Evolutionary conservation across 2,888 invertebrate species (phyloP).

Genomic region (Synanthedon andrenaeformis): DNA sequence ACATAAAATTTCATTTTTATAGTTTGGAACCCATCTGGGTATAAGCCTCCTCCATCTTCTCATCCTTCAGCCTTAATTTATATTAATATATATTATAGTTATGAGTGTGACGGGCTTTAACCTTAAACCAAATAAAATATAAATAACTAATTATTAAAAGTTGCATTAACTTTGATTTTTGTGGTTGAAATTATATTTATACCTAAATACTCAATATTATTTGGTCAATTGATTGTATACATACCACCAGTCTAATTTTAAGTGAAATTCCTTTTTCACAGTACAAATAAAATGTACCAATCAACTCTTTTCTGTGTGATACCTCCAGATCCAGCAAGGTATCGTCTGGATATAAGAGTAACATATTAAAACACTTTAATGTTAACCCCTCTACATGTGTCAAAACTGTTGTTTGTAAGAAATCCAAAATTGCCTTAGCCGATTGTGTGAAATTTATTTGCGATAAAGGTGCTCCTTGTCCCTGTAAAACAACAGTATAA

Average conservation of each 20-base stretch:
- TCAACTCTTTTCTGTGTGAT: constrained; percentile 19
- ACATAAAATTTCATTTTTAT: too few relatives aligned
- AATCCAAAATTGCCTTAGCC: not conserved
- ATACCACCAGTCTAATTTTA: not conserved
- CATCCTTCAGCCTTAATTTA: too few relatives aligned
- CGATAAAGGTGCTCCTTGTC: constrained; percentile 11
- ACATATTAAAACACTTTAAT: constrained; percentile 31
- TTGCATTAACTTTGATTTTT: too few relatives aligned
- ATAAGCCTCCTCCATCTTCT: too few relatives aligned
- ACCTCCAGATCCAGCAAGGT: constrained; percentile 18
- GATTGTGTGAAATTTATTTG: too few relatives aligned
- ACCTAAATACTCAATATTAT: too few relatives aligned
- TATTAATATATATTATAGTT: too few relatives aligned
- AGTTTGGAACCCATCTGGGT: too few relatives aligned
- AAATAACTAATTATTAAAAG: too few relatives aligned
- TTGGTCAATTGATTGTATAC: not conserved
- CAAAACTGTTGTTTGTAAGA: constrained; percentile 24
- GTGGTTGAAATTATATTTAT: too few relatives aligned
- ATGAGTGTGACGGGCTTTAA: too few relatives aligned
- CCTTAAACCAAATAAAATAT: too few relatives aligned
- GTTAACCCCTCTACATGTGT: constrained; percentile 18
- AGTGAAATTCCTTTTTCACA: constrained; percentile 4
- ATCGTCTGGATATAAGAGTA: constrained; percentile 33
- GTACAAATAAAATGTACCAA: constrained; percentile 26
- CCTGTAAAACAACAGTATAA: constrained; percentile 14